Evolutionary conservation across 1,140 invertebrate genomes (phyloP).

Genomic region (Panagrolaimus sp.): DNA sequence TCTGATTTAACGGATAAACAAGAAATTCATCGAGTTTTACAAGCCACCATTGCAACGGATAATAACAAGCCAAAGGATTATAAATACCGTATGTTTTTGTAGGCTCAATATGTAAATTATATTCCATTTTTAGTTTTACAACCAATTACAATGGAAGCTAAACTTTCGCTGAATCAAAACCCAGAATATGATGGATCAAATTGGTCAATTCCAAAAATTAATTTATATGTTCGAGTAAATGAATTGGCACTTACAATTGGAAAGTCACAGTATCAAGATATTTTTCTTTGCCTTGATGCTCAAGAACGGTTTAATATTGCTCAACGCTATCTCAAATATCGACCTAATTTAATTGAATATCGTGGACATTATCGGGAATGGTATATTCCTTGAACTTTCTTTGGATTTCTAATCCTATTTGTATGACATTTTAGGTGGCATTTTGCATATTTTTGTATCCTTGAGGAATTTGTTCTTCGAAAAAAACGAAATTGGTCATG

Average conservation of each 20-base stretch:
- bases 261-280: conserved; percentile 73
- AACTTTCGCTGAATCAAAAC: conserved; percentile 83
- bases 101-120: too few relatives aligned
- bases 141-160: conserved; percentile 80
- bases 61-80: conserved; percentile 67
- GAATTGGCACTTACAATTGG: conserved; percentile 70
- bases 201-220: conserved; percentile 80
- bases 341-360: conserved; percentile 70
- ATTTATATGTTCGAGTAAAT: conserved; percentile 78
- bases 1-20: conserved; percentile 42
- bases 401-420: background rate
- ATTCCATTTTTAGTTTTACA: conserved; percentile 64
- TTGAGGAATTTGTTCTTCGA: conserved; percentile 75
- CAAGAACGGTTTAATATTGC: conserved; percentile 77
- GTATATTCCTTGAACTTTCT: too few relatives aligned
- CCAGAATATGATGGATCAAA: conserved; percentile 76
- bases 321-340: conserved; percentile 73
- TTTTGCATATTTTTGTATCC: conserved; percentile 79
- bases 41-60: conserved; percentile 68
- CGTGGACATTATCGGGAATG: conserved; percentile 76
- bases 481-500: conserved; percentile 79
- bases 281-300: conserved; percentile 76
- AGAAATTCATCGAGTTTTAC: conserved; percentile 63
- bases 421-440: conserved; percentile 69
- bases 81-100: conserved; percentile 70